Percentiles rank a stretch among this genome's conserved stretches.
Conservation (phyloP, 2,797 vertebrate species). For the Ptychobarbus kaznakovi region DNA sequence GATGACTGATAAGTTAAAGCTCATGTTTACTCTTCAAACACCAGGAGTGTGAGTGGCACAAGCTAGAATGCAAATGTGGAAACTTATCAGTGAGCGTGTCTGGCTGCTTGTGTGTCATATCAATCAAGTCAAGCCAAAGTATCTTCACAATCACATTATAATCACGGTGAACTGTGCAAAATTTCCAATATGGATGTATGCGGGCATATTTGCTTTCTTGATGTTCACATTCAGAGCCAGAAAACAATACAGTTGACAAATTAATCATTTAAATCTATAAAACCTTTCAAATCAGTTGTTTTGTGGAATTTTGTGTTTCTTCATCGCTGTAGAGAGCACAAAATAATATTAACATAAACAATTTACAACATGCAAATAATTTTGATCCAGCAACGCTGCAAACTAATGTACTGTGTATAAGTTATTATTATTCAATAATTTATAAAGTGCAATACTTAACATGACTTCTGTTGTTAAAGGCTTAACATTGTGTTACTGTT, state of each 20-base stretch:
- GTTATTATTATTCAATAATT: not conserved
- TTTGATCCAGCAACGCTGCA: not conserved
- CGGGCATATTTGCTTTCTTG: constrained; percentile 49
- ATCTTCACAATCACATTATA: not conserved
- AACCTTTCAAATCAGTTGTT: not conserved
- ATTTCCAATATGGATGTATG: not conserved
- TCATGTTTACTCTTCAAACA: constrained; percentile 50
- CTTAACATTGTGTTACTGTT: constrained; percentile 58
- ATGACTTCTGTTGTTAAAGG: constrained; percentile 6
- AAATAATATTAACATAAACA: not conserved
- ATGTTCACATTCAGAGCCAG: constrained; percentile 61
- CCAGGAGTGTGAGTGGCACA: not conserved
- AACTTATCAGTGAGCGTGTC: constrained; percentile 33
- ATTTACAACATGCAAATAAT: not conserved
- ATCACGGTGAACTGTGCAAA: not conserved
- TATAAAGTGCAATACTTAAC: not conserved
- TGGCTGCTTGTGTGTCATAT: constrained; percentile 6
- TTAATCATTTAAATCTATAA: too few species aligned
- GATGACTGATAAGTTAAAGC: constrained; percentile 49
- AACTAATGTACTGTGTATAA: not conserved
- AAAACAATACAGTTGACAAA: not conserved
- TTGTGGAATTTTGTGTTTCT: not conserved
- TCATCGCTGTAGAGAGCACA: constrained; percentile 34
- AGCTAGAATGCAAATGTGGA: constrained; percentile 21
- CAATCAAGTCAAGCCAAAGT: not conserved